Evolutionary conservation across 2,797 vertebrate genomes (phyloP).

Genomic region (Benthosema pterotum): DNA sequence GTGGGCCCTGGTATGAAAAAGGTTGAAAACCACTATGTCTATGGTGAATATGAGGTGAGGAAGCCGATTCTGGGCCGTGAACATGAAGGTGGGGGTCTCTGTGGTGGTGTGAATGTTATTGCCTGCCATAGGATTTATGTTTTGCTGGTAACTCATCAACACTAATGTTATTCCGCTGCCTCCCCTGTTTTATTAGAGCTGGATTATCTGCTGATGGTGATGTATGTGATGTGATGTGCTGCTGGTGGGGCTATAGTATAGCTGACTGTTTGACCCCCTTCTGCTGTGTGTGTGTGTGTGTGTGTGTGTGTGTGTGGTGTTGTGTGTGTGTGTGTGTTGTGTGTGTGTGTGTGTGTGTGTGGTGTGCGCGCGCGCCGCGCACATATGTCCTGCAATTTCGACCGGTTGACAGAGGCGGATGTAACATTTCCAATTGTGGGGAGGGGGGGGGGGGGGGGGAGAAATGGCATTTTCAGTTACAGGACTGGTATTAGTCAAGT

Average conservation of each 20-base stretch:
- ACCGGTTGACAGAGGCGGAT: slow-evolving; percentile 25
- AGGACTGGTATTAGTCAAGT: too few species aligned
- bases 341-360: slow-evolving; percentile 16
- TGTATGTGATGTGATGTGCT: not conserved
- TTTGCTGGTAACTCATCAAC: slow-evolving; percentile 33
- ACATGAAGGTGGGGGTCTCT: not conserved
- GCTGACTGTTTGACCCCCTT: slow-evolving; percentile 17
- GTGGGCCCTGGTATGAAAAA: too few species aligned
- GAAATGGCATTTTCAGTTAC: too few species aligned
- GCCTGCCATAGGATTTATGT: slow-evolving; percentile 23
- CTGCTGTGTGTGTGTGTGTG: slow-evolving; percentile 6
- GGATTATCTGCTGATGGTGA: slow-evolving; percentile 20
- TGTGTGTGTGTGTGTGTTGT: slow-evolving; percentile 3
- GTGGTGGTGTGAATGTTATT: slow-evolving; percentile 26
- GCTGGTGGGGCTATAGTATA: too few species aligned
- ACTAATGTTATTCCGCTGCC: slow-evolving; percentile 31
- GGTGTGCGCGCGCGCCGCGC: not conserved
- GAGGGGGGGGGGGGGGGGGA: too few species aligned
- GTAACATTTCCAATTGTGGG: too few species aligned
- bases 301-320: not conserved
- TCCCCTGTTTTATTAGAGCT: slow-evolving; percentile 29
- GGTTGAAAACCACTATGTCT: too few species aligned
- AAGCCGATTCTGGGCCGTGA: too few species aligned
- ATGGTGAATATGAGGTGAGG: too few species aligned
- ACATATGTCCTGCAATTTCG: not conserved